phyloP scores from a whole-genome alignment of 1,140 invertebrate species.

The Aphis gossypii region DNA sequence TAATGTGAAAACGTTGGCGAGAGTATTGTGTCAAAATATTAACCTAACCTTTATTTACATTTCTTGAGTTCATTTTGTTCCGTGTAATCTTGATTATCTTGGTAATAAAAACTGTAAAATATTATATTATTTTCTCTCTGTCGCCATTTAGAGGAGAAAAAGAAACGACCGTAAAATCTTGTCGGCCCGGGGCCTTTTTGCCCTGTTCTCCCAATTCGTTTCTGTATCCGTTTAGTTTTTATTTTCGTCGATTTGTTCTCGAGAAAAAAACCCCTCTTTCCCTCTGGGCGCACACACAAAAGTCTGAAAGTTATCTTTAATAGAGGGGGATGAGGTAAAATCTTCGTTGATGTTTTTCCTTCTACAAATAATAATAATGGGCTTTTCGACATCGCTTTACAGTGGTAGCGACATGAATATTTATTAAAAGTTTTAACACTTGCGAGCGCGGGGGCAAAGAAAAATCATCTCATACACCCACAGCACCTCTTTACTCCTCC shows the following conservation, averaged over 20 bases:
- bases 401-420: slow-evolving; percentile 56
- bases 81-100: slow-evolving; percentile 37
- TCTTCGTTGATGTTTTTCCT: slow-evolving; percentile 56
- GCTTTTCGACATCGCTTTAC: slow-evolving; percentile 50
- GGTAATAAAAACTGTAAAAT: slow-evolving; percentile 48
- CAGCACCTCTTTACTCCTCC: not conserved
- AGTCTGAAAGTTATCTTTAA: slow-evolving; percentile 49
- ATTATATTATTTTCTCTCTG: slow-evolving; percentile 41
- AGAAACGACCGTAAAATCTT: slow-evolving; percentile 52
- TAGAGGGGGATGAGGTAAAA: slow-evolving; percentile 24
- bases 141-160: not conserved
- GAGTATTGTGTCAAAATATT: not conserved
- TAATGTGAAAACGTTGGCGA: slow-evolving; percentile 9
- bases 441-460: slow-evolving; percentile 1
- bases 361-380: slow-evolving; percentile 57
- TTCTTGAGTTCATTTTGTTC: slow-evolving; percentile 31
- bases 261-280: slow-evolving; percentile 7
- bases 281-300: slow-evolving; percentile 8
- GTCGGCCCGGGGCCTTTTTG: slow-evolving; percentile 28
- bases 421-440: slow-evolving; percentile 53
- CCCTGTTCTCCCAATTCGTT: not conserved
- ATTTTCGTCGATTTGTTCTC: slow-evolving; percentile 54
- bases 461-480: not conserved
- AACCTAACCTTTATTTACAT: not conserved
- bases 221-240: slow-evolving; percentile 45